phyloP scores from a whole-genome alignment of 2,113 vertebrate species.

The Psettodes erumei region DNA sequence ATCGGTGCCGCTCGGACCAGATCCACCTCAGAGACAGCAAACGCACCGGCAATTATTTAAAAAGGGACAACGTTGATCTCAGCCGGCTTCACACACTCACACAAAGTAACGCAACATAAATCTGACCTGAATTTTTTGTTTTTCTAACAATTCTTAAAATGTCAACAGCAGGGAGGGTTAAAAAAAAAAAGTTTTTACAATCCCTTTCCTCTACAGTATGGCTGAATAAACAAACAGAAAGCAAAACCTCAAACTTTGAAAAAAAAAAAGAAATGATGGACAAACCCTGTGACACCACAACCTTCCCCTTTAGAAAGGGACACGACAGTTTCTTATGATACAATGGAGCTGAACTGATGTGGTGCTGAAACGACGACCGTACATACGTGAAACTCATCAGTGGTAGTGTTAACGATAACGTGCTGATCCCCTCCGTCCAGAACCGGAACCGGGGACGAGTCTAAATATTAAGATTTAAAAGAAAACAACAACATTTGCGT shows the following conservation, averaged over 20 bases:
- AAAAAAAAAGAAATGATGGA: neutral
- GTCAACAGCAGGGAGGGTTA: neutral
- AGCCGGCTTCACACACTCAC: constrained; percentile 25
- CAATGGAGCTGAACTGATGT: neutral
- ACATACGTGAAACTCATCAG: neutral
- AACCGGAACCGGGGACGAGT: constrained; percentile 41
- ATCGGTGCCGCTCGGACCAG: no score
- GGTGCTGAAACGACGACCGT: neutral
- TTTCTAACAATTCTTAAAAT: constrained; percentile 15
- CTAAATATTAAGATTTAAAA: constrained; percentile 14
- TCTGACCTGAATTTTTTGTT: constrained; percentile 35
- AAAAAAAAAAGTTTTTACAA: constrained; percentile 49
- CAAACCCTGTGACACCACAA: neutral
- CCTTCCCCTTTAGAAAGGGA: neutral
- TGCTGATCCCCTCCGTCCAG: constrained; percentile 14
- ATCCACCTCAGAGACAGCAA: constrained; percentile 12
- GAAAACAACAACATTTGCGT: neutral
- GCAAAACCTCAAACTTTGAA: no score
- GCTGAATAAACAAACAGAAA: constrained; percentile 40
- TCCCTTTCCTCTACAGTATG: constrained; percentile 78
- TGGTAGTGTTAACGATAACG: constrained; percentile 20
- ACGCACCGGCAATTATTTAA: constrained; percentile 41
- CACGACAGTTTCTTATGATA: neutral
- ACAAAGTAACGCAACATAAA: constrained; percentile 29
- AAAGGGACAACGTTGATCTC: constrained; percentile 31